Evolutionary conservation across 2,113 vertebrate genomes (phyloP).

Genomic region (Carollia perspicillata): DNA sequence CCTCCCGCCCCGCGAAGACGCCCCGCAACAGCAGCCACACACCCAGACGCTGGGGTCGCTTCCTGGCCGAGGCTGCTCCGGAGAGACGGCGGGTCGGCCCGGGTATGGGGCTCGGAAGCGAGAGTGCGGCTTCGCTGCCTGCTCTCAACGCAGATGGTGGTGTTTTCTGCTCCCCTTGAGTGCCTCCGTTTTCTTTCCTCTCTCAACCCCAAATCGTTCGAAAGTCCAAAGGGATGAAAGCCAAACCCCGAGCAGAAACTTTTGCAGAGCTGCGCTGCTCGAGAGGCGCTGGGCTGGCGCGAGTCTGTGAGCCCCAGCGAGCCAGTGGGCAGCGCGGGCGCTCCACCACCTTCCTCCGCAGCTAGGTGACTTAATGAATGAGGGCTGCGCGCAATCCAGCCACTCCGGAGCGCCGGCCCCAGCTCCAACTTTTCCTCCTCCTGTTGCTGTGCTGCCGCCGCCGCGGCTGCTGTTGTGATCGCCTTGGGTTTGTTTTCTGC

Average conservation of each 20-base stretch:
- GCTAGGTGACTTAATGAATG: slow-evolving; percentile 70
- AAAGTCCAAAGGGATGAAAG: slow-evolving; percentile 58
- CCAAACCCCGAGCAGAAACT: not conserved
- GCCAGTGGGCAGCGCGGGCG: slow-evolving; percentile 16
- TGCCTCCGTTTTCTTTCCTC: slow-evolving; percentile 31
- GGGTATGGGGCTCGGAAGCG: not conserved
- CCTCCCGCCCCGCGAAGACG: slow-evolving; percentile 6
- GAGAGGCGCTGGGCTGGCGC: not conserved
- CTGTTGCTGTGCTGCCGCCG: slow-evolving; percentile 47
- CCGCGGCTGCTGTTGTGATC: slow-evolving; percentile 79
- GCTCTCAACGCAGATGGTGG: not conserved
- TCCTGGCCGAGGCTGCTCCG: slow-evolving; percentile 19
- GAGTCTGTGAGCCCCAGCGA: slow-evolving; percentile 5
- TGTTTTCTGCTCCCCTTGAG: not conserved
- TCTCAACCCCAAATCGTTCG: slow-evolving; percentile 35
- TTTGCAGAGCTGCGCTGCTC: not conserved
- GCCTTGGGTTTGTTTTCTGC: slow-evolving; percentile 77
- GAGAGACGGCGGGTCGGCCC: slow-evolving; percentile 6
- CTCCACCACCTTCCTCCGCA: slow-evolving; percentile 21
- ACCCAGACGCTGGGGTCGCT: not conserved
- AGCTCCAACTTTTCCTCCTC: slow-evolving; percentile 27
- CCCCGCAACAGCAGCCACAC: not conserved
- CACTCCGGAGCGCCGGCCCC: slow-evolving; percentile 21
- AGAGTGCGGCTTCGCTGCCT: not conserved
- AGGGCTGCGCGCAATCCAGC: slow-evolving; percentile 58